Evolutionary conservation across 2,113 vertebrate genomes (phyloP).

Genomic region (Saccopteryx bilineata): DNA sequence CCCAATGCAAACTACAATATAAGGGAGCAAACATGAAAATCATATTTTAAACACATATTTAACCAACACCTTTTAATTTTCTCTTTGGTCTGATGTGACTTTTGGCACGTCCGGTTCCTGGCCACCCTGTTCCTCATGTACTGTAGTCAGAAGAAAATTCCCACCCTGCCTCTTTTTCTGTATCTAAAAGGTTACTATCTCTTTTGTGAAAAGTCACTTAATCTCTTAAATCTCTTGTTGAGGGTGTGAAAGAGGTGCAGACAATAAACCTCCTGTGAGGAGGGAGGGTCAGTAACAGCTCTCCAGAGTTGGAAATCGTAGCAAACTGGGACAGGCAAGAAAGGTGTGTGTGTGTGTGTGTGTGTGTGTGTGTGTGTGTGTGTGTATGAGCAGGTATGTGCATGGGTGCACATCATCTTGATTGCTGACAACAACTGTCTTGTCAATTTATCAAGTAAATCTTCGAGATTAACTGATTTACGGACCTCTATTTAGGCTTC

Average conservation of each 20-base stretch:
- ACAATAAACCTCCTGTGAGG: not conserved
- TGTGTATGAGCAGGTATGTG: not conserved
- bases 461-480: constrained; percentile 22
- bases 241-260: not conserved
- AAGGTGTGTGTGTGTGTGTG: no score
- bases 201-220: not conserved
- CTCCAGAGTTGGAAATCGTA: not conserved
- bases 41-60: no score
- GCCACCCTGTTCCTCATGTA: not conserved
- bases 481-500: not conserved
- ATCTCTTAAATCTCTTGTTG: not conserved
- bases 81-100: not conserved
- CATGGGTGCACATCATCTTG: not conserved
- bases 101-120: not conserved
- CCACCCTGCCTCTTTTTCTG: not conserved
- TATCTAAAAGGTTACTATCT: not conserved
- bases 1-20: no score
- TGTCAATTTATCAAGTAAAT: not conserved
- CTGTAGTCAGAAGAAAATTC: not conserved
- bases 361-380: no score
- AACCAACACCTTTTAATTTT: not conserved
- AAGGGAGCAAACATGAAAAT: no score
- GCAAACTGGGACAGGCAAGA: not conserved
- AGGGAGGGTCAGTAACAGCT: not conserved
- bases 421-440: not conserved